Evolutionary conservation across 2,888 invertebrate species (phyloP), one percentile per base, ranked within the genome.

Genomic region (Pollenia angustigena): DNA sequence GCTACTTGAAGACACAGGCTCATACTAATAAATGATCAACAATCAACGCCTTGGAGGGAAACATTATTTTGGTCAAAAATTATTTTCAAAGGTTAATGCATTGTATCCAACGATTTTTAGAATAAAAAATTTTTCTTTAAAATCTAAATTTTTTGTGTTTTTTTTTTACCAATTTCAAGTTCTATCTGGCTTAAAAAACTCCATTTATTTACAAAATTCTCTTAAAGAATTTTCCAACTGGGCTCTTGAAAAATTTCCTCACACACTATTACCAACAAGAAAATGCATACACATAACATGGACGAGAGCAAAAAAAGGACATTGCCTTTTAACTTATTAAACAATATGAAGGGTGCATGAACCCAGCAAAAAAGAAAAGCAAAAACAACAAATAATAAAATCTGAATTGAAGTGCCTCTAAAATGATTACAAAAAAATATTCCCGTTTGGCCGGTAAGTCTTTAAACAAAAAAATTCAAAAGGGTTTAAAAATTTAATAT

Each of bases 261-360:
- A 54, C 8, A 12, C 40, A 50, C 18, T 4, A 62, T 4, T 32
- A 42, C 50, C 62, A 62, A 44, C 8, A 50, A 68, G 18, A 42
- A 71, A 46, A 42, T 42, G 62, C 40, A 62, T 71, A 71, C 48
- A n/a, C 44, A 10, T 32, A 44, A 66, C 56, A 60, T 32, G 54
- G 54, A 50, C 32, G 46, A 62, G 44, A 11, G 44, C 2, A 32
- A 54, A 40, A 64, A 42, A 16, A 69, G 82, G 68, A 75, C 68
- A 75, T 82, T 82, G 82, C 60, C 82, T 75, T 66, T 60, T 69
- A 75, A 54, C 46, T 18, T 46, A 60, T 75, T 76, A 52, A 75
- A 69, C 69, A 75, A 60, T 16, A 40, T 44, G 8, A 75, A 32
- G 46, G 54, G 42, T 75, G 18, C 52, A 44, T 54, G 50, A 75